A percentile compares a stretch with the other conserved stretches of the same genome.
These are phyloP conservation scores for Planiliza haematocheilus DNA, from an alignment of 2,113 vertebrate genomes.

Conservation along the genomic window DNA sequence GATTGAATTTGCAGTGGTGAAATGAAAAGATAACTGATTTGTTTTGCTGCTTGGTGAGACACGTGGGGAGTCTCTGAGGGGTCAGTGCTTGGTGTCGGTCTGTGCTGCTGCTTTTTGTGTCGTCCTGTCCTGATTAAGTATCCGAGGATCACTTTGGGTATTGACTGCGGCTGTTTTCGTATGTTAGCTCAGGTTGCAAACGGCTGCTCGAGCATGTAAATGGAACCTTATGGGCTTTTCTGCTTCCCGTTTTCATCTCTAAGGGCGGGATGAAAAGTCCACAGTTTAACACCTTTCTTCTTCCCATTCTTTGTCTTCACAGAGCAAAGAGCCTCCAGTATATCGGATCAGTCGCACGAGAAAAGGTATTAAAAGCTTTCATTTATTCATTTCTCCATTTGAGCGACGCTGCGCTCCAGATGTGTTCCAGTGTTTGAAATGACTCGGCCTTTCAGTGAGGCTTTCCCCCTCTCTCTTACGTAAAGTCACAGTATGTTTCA, in stretches of 20 bases:
- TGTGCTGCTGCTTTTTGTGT: constrained; percentile 29
- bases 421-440: neutral
- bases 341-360: constrained; percentile 84
- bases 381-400: neutral
- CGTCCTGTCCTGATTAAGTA: neutral
- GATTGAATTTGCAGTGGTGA: constrained; percentile 18
- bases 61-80: neutral
- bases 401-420: neutral
- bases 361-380: constrained; percentile 86
- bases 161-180: too few species aligned
- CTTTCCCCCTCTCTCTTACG: neutral
- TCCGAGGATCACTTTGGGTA: neutral
- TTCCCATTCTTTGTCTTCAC: constrained; percentile 63
- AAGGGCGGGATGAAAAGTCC: too few species aligned
- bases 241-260: neutral
- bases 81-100: constrained; percentile 25
- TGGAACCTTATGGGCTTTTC: too few species aligned
- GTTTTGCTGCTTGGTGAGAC: constrained; percentile 18
- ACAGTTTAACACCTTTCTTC: neutral
- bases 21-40: constrained; percentile 5
- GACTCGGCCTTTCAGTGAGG: constrained; percentile 4
- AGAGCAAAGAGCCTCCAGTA: constrained; percentile 86
- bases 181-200: too few species aligned
- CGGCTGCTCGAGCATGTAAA: too few species aligned
- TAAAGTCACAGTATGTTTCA: neutral